Base-by-base conservation (phyloP, 2,888 invertebrate genomes). In the Schizotus pectinicornis region DNA sequence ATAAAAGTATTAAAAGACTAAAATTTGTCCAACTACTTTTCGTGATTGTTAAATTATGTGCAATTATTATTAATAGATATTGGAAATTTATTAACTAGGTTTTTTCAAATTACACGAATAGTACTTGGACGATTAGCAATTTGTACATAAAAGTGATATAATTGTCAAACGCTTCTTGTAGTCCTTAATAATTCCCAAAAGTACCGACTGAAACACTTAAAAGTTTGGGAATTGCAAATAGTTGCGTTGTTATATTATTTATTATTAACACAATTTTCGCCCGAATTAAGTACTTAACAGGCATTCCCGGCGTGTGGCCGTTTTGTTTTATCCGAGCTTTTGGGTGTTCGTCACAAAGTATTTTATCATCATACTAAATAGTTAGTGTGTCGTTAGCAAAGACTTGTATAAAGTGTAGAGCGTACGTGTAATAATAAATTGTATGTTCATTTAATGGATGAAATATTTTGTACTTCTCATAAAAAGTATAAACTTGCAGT, bases 1-100 rank as follows among this genome's bases (percentile, higher is more conserved):
- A 59, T 59, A 59, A 56, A 59, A 59, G 56, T 59, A 58, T 58
- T 59, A 59, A 59, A 54, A 54, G 49, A 56, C 53, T 56, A 43
- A 50, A 36, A 48, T 47, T 30, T 42, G 31, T 53, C 58, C 53
- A 58, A 58, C 48, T 43, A 58, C 53, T 58, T 38, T 47, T 49
- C 53, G 53, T 38, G 34, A 22, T 34, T 30, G 46, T 56, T 41
- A 50, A 50, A 50, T 50, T 38, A 14, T 53, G 59, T 59, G 59
- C 54, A 59, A 59, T 59, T 59, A 49, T 53, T 49, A 47, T 47
- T 41, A 43, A 22, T 22, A 22, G 22, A 22, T 22, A 3, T 22
- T 48, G 42, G 38, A 39, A 54, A 55, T 41, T 22, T 42, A 42
- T 13, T 31, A 32, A 39, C 34, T 42, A 56, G 50, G 12, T 50